Base-by-base conservation (phyloP, 2,113 vertebrate genomes). In the Sminthopsis crassicaudata region DNA sequence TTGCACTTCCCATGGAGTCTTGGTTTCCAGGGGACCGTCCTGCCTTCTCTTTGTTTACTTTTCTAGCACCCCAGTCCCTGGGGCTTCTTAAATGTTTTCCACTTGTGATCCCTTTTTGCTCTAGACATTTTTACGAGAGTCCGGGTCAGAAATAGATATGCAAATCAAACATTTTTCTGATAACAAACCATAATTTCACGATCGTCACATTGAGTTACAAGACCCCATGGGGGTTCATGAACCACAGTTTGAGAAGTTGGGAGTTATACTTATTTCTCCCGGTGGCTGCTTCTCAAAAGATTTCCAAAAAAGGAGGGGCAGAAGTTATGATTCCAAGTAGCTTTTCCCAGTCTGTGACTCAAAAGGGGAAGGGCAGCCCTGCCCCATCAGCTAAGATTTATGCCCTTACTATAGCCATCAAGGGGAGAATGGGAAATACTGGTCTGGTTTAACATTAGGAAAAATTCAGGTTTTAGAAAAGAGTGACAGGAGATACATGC, bases 401-500 rank as follows among this genome's bases (percentile, higher is more conserved):
- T 84, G 36, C n/a, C 7, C n/a, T 84, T n/a, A 84, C 67, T 42
- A 42, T 19, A 22, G n/a, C 42, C n/a, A 84, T 84, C 36, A 42
- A 42, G 67, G 42, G 46, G 57, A 90, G 50, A 54, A 50, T 91
- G 42, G n/a, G 67, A 84, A n/a, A 84, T 84, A 19, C 7, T 42
- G n/a, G 36, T 42, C 67, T 84, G 67, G 91, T 90, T n/a, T 91
- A 90, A 91, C 76, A 25, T 55, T 52, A 93, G 36, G n/a, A 57
- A 88, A 96, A 96, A 84, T 22, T 95, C 46, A 93, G 89, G 36
- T 23, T 55, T 94, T 96, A 93, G 89, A 90, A 27, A 36, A 92
- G 91, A 91, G 92, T 88, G 52, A 93, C 54, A 92, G 95, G 92
- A 91, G 60, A 93, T 57, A 93, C 9, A 57, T 91, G 19, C 42